Conservation (phyloP, 1,140 invertebrate genomes). For the Dendroctonus valens region DNA sequence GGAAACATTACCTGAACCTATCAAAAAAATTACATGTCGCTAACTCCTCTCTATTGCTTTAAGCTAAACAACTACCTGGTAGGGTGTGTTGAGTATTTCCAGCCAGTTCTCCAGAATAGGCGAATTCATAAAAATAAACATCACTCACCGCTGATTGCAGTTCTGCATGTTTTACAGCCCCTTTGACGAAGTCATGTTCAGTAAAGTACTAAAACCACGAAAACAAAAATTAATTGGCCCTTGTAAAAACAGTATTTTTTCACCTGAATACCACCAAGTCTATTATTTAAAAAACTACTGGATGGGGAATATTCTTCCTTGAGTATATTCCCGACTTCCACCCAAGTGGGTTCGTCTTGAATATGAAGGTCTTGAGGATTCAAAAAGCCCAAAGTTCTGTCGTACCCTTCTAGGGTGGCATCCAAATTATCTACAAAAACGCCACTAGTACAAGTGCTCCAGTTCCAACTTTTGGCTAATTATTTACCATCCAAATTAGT, state of each 20-base stretch:
- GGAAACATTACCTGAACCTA: conserved; percentile 8
- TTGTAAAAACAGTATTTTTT: neutral
- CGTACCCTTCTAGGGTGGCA: neutral
- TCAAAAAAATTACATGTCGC: neutral
- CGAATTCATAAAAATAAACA: conserved; percentile 30
- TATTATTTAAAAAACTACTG: conserved; percentile 6
- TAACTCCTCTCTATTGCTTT: no score
- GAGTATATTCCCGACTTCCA: conserved; percentile 6
- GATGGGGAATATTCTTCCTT: conserved; percentile 18
- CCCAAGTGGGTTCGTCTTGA: neutral
- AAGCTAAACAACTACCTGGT: neutral
- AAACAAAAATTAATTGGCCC: neutral
- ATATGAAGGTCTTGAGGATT: no score
- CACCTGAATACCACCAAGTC: conserved; percentile 7
- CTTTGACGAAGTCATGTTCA: conserved; percentile 26
- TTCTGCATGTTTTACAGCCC: conserved; percentile 18
- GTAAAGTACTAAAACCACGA: conserved; percentile 10
- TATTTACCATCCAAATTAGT: conserved; percentile 17
- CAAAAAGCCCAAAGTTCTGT: no score
- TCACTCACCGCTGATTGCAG: conserved; percentile 6
- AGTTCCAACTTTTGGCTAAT: no score
- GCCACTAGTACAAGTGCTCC: neutral
- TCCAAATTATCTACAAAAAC: neutral
- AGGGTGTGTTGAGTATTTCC: conserved; percentile 1
- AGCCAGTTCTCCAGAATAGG: conserved; percentile 24